A percentile compares a stretch with the other conserved stretches of the same genome.
Evolutionary conservation across 2,113 vertebrate species (phyloP).

Genomic region (Axis porcinus): DNA sequence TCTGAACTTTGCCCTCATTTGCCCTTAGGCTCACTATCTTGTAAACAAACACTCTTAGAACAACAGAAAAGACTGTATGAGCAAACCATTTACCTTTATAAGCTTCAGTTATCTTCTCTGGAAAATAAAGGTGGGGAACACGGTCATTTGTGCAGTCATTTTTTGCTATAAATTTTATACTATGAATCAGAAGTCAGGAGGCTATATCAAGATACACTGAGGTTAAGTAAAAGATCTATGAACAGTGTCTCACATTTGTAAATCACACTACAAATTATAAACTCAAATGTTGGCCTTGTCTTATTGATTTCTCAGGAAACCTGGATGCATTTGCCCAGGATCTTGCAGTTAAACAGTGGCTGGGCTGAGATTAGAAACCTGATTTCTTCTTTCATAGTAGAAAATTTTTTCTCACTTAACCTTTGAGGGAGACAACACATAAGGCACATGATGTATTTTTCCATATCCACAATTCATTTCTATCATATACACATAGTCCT

Average conservation of each 20-base stretch:
- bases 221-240: background rate
- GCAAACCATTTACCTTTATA: slow-evolving; percentile 23
- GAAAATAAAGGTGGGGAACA: background rate
- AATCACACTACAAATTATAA: background rate
- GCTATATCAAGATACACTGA: background rate
- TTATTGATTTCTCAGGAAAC: slow-evolving; percentile 13
- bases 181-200: background rate
- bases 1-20: background rate
- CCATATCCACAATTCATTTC: background rate
- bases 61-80: background rate
- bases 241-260: background rate
- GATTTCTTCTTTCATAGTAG: background rate
- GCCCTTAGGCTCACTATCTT: background rate
- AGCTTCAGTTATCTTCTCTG: background rate
- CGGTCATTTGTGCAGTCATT: background rate
- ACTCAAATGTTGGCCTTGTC: background rate
- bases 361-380: background rate
- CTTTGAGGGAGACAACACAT: background rate
- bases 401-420: background rate
- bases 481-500: background rate
- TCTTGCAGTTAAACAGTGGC: background rate
- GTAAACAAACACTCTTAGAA: background rate
- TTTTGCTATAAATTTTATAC: background rate
- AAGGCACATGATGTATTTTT: background rate
- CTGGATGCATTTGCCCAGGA: background rate